Conservation (phyloP, 2,888 invertebrate species). For the Limnephilus auricula region DNA sequence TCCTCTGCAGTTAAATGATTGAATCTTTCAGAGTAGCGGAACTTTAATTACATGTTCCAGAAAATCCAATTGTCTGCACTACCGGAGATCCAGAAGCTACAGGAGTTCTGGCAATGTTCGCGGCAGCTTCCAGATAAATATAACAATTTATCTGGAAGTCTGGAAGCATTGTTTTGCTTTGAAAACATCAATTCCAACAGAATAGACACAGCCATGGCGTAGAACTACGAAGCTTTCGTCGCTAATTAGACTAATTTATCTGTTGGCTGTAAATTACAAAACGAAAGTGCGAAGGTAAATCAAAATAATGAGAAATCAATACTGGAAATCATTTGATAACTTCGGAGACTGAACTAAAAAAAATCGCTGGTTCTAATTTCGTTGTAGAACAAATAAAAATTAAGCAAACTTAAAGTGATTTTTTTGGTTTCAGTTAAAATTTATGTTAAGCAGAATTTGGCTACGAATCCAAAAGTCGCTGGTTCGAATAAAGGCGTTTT, state of each 20-base stretch:
- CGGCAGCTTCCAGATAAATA: not conserved
- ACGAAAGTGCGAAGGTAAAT: not conserved
- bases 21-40: not conserved
- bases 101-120: not conserved
- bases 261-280: not conserved
- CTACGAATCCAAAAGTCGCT: too few relatives aligned
- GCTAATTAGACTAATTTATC: not conserved
- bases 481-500: too few relatives aligned
- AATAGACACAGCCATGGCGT: not conserved
- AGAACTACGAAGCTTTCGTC: not conserved
- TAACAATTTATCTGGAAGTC: not conserved
- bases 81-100: conserved; percentile 19
- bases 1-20: not conserved
- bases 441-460: too few relatives aligned
- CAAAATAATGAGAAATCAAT: not conserved
- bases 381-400: too few relatives aligned
- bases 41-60: conserved; percentile 47
- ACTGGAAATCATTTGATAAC: not conserved
- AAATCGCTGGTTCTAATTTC: not conserved
- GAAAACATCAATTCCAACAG: not conserved
- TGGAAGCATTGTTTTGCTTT: not conserved
- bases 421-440: too few relatives aligned
- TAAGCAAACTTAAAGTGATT: too few relatives aligned
- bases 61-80: conserved; percentile 49
- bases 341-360: not conserved